These are phyloP conservation scores for Paracyprichromis sp. DNA, from an alignment of 2,113 vertebrate genomes.

Conservation along the genomic window DNA sequence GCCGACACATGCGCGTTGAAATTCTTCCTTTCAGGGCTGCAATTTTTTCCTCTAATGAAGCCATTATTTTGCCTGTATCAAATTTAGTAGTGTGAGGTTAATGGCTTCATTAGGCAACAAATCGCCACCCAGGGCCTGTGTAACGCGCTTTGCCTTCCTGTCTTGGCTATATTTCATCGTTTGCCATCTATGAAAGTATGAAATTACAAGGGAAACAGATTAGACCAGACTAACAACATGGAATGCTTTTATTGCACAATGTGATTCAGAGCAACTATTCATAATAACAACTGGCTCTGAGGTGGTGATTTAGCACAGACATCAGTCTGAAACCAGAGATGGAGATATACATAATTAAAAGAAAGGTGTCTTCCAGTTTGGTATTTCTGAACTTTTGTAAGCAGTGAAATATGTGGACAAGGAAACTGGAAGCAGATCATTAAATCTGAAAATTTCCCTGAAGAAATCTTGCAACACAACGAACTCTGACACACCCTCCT, in stretches of 20 bases:
- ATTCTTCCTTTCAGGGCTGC: slow-evolving; percentile 35
- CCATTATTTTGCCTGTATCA: slow-evolving; percentile 67
- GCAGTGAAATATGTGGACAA: background rate
- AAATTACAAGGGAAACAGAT: slow-evolving; percentile 62
- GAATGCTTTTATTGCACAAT: slow-evolving; percentile 52
- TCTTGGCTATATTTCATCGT: slow-evolving; percentile 63
- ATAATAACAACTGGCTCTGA: slow-evolving; percentile 9
- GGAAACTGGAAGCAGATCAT: background rate
- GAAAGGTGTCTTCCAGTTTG: background rate
- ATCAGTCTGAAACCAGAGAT: background rate
- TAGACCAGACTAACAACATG: slow-evolving; percentile 48
- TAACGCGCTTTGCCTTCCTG: slow-evolving; percentile 38
- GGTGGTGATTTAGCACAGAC: slow-evolving; percentile 26
- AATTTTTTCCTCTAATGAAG: slow-evolving; percentile 60
- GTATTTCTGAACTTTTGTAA: background rate
- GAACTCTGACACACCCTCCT: background rate
- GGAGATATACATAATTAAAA: background rate
- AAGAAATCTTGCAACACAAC: background rate
- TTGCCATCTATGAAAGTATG: slow-evolving; percentile 64
- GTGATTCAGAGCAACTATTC: slow-evolving; percentile 45
- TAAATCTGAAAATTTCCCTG: background rate
- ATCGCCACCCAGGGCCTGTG: slow-evolving; percentile 54
- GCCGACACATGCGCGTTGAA: slow-evolving; percentile 12
- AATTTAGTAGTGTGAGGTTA: slow-evolving; percentile 70
- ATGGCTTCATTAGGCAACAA: slow-evolving; percentile 72